Evolutionary conservation across 2,797 vertebrate genomes (phyloP).

Genomic region (Falco berigora): DNA sequence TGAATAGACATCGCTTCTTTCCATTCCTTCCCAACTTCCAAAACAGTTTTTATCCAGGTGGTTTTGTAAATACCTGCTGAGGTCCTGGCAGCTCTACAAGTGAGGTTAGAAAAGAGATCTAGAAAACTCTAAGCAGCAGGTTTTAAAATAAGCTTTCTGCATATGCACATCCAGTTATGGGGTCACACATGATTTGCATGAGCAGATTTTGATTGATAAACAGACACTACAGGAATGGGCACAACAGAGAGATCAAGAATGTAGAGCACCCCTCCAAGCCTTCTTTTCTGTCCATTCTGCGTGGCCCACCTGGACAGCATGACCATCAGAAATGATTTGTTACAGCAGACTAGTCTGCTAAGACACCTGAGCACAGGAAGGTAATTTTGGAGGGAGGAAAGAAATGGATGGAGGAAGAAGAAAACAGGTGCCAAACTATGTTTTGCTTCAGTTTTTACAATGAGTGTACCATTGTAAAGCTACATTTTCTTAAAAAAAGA

Average conservation of each 20-base stretch:
- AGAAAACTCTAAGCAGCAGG: background rate
- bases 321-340: background rate
- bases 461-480: conserved; percentile 13
- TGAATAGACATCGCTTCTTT: rapidly evolving
- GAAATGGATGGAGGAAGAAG: background rate
- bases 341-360: background rate
- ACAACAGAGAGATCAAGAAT: background rate
- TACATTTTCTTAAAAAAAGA: background rate
- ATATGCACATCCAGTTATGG: background rate
- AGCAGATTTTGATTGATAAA: background rate
- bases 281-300: background rate
- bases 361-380: background rate
- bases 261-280: background rate
- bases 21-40: conserved; percentile 58
- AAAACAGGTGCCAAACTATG: background rate
- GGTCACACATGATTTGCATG: background rate
- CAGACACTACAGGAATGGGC: background rate
- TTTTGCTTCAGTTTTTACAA: conserved; percentile 28
- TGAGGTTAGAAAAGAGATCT: background rate
- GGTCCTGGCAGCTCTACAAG: background rate
- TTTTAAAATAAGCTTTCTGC: background rate
- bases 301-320: background rate
- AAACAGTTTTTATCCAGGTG: background rate
- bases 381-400: background rate
- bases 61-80: background rate